A percentile compares a stretch with the other conserved stretches of the same genome.
Conservation (phyloP, 1,140 invertebrate species). For the Cherax destructor region DNA sequence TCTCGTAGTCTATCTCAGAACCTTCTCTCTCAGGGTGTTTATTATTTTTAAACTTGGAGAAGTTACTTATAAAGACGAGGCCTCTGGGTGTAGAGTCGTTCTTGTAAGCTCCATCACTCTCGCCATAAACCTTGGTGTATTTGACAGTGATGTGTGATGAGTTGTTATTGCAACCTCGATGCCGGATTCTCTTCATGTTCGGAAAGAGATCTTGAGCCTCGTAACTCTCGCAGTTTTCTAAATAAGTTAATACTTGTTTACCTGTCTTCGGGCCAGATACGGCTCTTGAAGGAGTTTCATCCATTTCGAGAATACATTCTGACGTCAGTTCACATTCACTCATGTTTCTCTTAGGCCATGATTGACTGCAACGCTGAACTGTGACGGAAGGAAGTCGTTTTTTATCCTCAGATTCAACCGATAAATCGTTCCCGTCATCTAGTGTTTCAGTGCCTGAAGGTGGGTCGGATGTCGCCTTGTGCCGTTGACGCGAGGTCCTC, state of each 20-base stretch:
- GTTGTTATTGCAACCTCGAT: conserved; percentile 3
- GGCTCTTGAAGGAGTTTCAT: background rate
- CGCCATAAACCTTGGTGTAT: conserved; percentile 64
- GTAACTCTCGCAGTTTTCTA: background rate
- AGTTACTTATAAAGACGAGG: conserved; percentile 63
- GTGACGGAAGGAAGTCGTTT: background rate
- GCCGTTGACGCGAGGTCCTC: background rate
- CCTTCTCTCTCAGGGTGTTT: conserved; percentile 41
- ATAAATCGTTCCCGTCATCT: background rate
- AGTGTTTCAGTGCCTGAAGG: background rate
- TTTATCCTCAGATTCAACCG: background rate
- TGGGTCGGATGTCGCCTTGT: background rate
- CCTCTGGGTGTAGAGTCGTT: conserved; percentile 66
- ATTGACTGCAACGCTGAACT: background rate
- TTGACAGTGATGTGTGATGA: conserved; percentile 48
- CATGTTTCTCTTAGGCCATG: no score
- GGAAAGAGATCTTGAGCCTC: background rate
- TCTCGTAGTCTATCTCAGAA: conserved; percentile 50
- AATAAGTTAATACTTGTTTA: background rate
- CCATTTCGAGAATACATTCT: background rate
- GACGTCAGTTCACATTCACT: background rate
- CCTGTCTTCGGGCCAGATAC: background rate
- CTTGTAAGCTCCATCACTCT: conserved; percentile 59
- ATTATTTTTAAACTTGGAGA: conserved; percentile 41
- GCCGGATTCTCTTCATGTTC: background rate